Base-by-base conservation (phyloP, 2,113 vertebrate species). In the Melanostigma gelatinosum region DNA sequence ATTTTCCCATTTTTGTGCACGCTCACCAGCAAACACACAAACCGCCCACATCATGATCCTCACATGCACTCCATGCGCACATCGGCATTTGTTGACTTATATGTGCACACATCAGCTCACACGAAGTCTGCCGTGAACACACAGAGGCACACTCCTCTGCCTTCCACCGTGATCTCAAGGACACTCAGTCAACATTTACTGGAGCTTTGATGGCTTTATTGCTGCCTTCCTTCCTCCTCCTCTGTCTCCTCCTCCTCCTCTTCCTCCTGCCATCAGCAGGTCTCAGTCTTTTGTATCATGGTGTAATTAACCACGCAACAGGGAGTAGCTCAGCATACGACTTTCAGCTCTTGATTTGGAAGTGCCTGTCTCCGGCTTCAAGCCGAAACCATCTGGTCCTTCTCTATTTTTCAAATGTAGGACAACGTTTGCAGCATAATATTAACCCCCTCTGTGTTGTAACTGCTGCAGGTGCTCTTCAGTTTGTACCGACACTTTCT, bases 131-230 rank as follows among this genome's bases (percentile, higher is more conserved):
- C 44, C 48, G 12, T 40, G 65, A 27, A 63, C 80, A 71, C 71
- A 84, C 57, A 62, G 32, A 72, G 38, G 65, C 64, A 1, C 71
- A 42, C 83, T 67, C 58, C 32, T 52, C 81, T 77, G n/a, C 55
- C 84, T 68, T 88, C 82, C 78, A 52, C 73, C 24, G 27, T 82
- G 75, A 75, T 84, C 86, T 91, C 93, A 94, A 95, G 93, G 93
- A 92, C 92, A 93, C 77, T 79, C 84, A 85, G 91, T 93, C 92
- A 93, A 90, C 90, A 87, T 92, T 95, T 93, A 92, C 93, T 86
- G 84, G 89, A 71, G 80, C 84, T 85, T 82, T 92, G 89, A 92
- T 89, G 89, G 90, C 81, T 38, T 93, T 89, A 91, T 92, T 71
- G 32, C 91, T 62, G 63, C 72, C 85, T 82, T 38, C 74, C 83